Percentiles rank a stretch among this genome's conserved stretches.
Evolutionary conservation across 2,113 vertebrate species (phyloP).

Genomic region (Planiliza haematocheilus): DNA sequence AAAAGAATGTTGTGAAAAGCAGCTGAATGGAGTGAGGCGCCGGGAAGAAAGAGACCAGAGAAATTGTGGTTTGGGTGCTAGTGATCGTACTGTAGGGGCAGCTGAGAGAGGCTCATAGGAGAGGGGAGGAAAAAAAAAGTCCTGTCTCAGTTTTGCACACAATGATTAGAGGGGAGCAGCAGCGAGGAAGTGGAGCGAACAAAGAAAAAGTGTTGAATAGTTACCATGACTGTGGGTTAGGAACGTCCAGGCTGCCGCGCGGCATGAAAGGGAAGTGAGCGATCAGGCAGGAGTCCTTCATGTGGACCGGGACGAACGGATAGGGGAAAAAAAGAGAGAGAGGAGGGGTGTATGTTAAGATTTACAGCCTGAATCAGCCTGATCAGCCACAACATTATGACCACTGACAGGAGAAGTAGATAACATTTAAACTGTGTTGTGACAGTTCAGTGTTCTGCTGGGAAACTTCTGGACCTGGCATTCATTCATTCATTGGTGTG

Average conservation of each 20-base stretch:
- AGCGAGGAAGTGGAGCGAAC: constrained; percentile 70
- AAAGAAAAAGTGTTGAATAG: constrained; percentile 80
- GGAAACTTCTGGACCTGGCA: no score
- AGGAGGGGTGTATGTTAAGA: not conserved
- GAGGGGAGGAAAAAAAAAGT: constrained; percentile 8
- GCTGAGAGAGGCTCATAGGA: constrained; percentile 12
- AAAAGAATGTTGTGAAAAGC: constrained; percentile 28
- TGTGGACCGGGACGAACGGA: constrained; percentile 1
- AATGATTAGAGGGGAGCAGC: constrained; percentile 57
- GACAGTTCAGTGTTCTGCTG: no score
- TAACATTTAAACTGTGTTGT: no score
- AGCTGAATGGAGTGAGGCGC: constrained; percentile 6
- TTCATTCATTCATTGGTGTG: no score
- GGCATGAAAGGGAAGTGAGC: constrained; percentile 53
- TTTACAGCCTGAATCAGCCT: no score
- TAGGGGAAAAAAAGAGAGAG: not conserved
- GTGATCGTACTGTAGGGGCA: not conserved
- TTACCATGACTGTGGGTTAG: constrained; percentile 81
- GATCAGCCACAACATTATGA: no score
- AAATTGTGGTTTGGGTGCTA: not conserved
- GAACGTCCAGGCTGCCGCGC: constrained; percentile 73
- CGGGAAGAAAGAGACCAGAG: not conserved
- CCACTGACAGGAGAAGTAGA: no score
- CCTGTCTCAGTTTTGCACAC: constrained; percentile 64
- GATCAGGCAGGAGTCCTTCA: constrained; percentile 51